Percentiles rank a stretch among this genome's conserved stretches.
These are phyloP conservation scores for Cataglyphis cursor DNA, from an alignment of 2,888 invertebrate genomes.

Conservation along the genomic window DNA sequence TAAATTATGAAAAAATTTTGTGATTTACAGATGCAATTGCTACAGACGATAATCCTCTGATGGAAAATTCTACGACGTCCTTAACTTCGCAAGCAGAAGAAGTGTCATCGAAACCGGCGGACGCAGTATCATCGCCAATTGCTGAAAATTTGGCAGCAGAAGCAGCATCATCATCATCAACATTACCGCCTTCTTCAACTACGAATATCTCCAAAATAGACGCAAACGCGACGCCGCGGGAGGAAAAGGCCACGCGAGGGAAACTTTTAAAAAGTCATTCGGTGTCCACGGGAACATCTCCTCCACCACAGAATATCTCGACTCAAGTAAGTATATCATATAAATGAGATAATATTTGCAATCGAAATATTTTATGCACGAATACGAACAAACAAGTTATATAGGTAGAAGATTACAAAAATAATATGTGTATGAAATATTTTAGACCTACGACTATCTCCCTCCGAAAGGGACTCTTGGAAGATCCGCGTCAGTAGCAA, in stretches of 20 bases:
- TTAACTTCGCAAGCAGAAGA: conserved; percentile 1
- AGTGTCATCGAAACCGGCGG: background rate
- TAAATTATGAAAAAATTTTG: conserved; percentile 8
- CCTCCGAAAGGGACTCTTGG: conserved; percentile 62
- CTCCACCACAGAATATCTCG: conserved; percentile 95
- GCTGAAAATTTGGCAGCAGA: conserved; percentile 4
- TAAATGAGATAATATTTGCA: conserved; percentile 36
- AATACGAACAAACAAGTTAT: background rate
- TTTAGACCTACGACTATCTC: conserved; percentile 88
- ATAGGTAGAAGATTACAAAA: background rate
- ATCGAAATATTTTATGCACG: background rate
- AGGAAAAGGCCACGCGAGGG: conserved; percentile 19
- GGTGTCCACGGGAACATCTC: conserved; percentile 93
- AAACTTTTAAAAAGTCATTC: conserved; percentile 71
- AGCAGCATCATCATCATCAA: conserved; percentile 14
- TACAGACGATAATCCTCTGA: conserved; percentile 20
- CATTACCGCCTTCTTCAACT: conserved; percentile 11
- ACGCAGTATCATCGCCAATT: background rate
- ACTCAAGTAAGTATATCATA: conserved; percentile 92
- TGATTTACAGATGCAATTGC: conserved; percentile 31
- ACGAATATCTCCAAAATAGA: conserved; percentile 22
- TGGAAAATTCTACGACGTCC: conserved; percentile 9
- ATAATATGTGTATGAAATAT: conserved; percentile 56
- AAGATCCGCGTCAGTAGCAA: conserved; percentile 76
- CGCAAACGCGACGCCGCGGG: background rate